Evolutionary conservation across 2,888 invertebrate species (phyloP).

Genomic region (Athalia cordata): DNA sequence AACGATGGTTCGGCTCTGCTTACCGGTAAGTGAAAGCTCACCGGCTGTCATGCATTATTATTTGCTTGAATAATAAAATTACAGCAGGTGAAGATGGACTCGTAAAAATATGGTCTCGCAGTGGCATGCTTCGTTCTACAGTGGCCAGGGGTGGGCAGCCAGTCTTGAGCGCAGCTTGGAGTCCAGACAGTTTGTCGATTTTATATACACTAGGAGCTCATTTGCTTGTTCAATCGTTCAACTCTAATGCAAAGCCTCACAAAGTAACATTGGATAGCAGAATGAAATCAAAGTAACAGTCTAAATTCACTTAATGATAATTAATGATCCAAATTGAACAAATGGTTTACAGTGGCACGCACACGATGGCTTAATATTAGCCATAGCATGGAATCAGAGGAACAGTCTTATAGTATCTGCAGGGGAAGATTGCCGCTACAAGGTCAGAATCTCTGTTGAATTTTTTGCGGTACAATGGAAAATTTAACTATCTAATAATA

Average conservation of each 20-base stretch:
- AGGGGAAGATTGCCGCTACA: slow-evolving; percentile 94
- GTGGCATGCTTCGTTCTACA: slow-evolving; percentile 93
- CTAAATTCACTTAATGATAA: neutral
- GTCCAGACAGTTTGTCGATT: slow-evolving; percentile 82
- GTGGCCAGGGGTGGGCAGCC: slow-evolving; percentile 89
- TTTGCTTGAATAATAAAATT: slow-evolving; percentile 24
- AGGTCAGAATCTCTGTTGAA: slow-evolving; percentile 74
- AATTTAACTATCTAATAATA: slow-evolving; percentile 1
- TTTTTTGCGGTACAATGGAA: neutral
- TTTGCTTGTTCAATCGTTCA: slow-evolving; percentile 82
- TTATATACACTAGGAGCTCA: slow-evolving; percentile 82
- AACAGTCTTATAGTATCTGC: slow-evolving; percentile 95
- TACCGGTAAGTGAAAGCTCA: slow-evolving; percentile 78
- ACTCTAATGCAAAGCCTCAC: slow-evolving; percentile 83
- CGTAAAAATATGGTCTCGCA: slow-evolving; percentile 97
- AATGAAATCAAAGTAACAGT: neutral
- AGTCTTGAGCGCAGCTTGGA: slow-evolving; percentile 91
- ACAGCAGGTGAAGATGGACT: slow-evolving; percentile 97
- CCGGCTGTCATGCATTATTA: neutral
- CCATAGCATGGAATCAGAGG: slow-evolving; percentile 95
- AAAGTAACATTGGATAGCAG: slow-evolving; percentile 74
- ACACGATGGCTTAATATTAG: slow-evolving; percentile 94
- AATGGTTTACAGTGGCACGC: slow-evolving; percentile 89
- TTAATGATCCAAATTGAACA: slow-evolving; percentile 7
- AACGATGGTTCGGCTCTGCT: slow-evolving; percentile 95